Evolutionary conservation across 1,140 invertebrate species (phyloP).

Genomic region (Spodoptera litura): DNA sequence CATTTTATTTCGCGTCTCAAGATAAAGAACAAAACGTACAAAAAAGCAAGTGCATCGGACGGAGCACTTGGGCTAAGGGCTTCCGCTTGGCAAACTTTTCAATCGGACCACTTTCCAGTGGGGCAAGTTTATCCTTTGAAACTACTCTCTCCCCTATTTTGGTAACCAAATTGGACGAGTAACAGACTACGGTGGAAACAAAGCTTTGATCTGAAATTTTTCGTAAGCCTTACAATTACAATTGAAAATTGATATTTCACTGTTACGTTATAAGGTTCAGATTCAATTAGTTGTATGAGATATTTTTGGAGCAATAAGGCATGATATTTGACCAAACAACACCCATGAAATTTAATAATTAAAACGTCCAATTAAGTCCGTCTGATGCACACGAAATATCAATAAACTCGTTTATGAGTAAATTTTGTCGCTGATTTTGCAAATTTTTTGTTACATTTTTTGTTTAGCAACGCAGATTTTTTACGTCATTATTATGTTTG

Average conservation of each 20-base stretch:
- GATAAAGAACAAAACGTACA: constrained; percentile 50
- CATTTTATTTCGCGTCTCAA: constrained; percentile 38
- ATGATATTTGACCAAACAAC: neutral
- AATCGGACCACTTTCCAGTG: constrained; percentile 65
- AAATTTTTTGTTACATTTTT: too few species aligned
- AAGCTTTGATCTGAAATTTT: constrained; percentile 55
- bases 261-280: too few species aligned
- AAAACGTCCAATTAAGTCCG: neutral
- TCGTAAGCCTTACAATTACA: constrained; percentile 9
- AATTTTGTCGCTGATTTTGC: too few species aligned
- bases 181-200: constrained; percentile 56
- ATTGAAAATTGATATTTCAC: neutral
- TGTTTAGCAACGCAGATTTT: neutral
- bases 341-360: neutral
- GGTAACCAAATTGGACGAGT: constrained; percentile 68
- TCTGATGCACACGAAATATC: neutral
- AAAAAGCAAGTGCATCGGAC: constrained; percentile 55
- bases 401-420: too few species aligned
- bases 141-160: constrained; percentile 61
- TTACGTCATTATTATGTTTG: too few species aligned
- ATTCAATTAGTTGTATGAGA: too few species aligned
- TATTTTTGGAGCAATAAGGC: too few species aligned
- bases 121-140: constrained; percentile 67
- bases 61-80: constrained; percentile 49
- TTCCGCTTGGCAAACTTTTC: constrained; percentile 66